These are phyloP conservation scores for Atethmia centrago DNA, from an alignment of 2,888 invertebrate species.

Conservation along the genomic window DNA sequence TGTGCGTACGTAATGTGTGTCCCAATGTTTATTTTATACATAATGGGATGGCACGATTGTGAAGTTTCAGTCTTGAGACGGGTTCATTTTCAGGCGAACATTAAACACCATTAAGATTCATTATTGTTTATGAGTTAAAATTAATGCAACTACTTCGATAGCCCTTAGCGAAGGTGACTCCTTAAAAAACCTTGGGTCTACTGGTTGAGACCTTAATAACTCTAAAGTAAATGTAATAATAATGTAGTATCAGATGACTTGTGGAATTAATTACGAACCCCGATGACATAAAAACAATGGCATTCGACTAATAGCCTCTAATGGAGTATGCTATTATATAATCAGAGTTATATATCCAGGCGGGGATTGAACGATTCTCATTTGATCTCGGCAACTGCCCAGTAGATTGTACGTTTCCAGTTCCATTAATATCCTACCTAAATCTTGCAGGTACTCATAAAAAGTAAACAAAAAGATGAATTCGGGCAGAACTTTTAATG, in stretches of 20 bases:
- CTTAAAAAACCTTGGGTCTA: constrained; percentile 54
- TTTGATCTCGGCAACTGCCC: constrained; percentile 52
- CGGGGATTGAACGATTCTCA: constrained; percentile 46
- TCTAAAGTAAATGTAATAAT: constrained; percentile 72
- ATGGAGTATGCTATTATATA: constrained; percentile 54
- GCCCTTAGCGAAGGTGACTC: constrained; percentile 60
- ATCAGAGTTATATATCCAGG: constrained; percentile 50
- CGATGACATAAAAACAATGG: constrained; percentile 59
- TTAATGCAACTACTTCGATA: constrained; percentile 76
- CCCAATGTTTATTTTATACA: background rate
- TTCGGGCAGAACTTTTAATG: no score
- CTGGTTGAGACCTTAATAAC: constrained; percentile 65
- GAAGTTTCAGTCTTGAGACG: constrained; percentile 30
- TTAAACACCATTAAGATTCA: constrained; percentile 77
- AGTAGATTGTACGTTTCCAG: constrained; percentile 39
- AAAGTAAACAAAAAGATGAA: background rate
- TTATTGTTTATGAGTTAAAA: constrained; percentile 79
- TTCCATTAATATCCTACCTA: constrained; percentile 38
- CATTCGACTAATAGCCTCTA: constrained; percentile 46
- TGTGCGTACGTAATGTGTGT: background rate
- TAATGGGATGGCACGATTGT: background rate
- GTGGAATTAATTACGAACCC: constrained; percentile 67
- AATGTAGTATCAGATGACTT: constrained; percentile 64
- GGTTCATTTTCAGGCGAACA: constrained; percentile 65
- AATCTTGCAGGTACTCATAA: background rate